Conservation (phyloP, 2,797 vertebrate species). For the Myotis myotis region DNA sequence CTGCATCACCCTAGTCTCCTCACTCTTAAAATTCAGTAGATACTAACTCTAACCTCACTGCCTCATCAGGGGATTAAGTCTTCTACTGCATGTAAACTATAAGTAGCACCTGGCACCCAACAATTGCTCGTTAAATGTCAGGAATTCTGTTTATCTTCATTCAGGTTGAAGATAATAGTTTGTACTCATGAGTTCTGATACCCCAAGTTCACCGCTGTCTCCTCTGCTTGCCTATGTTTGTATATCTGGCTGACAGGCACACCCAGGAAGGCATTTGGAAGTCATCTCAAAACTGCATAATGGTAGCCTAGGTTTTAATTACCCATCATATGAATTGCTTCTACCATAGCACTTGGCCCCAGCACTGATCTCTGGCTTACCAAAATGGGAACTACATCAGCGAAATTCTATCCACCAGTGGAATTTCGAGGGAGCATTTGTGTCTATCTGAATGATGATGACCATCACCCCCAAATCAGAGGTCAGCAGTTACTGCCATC, state of each 20-base stretch:
- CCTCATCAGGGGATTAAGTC: accelerated
- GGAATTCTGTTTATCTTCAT: accelerated
- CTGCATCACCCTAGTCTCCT: no score
- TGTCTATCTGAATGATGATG: accelerated
- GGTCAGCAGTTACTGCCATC: background rate
- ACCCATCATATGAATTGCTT: accelerated
- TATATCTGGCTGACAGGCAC: accelerated
- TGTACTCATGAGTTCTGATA: accelerated
- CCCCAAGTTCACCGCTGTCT: accelerated
- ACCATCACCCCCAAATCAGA: accelerated
- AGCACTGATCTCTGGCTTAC: background rate
- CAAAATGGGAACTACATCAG: background rate
- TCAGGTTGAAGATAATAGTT: accelerated
- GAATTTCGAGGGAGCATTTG: background rate
- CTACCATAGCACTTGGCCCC: background rate
- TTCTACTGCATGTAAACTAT: accelerated
- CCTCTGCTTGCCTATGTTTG: accelerated
- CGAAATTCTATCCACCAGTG: accelerated
- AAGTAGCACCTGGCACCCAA: accelerated
- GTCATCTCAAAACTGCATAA: no score
- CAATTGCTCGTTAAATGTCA: accelerated
- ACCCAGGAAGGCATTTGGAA: background rate
- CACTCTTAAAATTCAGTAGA: background rate
- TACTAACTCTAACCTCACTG: background rate
- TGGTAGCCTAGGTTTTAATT: no score